Conservation (phyloP, 1,140 invertebrate species). For the Papilio machaon region DNA sequence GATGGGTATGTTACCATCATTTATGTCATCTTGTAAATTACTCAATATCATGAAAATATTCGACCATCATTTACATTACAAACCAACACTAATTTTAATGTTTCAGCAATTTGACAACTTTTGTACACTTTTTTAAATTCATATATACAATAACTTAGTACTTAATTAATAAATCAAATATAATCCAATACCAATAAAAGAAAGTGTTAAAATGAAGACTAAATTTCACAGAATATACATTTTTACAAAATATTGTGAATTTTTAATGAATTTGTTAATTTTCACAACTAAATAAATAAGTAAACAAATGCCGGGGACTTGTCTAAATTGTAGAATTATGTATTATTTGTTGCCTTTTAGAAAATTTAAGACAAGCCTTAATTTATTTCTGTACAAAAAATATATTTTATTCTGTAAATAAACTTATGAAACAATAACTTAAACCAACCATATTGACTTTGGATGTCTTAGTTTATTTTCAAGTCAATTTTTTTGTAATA, state of each 20-base stretch:
- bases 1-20: constrained; percentile 84
- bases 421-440: too few relatives aligned
- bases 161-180: neutral
- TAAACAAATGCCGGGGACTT: constrained; percentile 1
- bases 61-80: neutral
- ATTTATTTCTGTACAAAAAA: too few relatives aligned
- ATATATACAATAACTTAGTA: neutral
- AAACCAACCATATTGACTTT: too few relatives aligned
- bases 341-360: too few relatives aligned
- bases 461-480: too few relatives aligned
- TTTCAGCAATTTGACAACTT: neutral
- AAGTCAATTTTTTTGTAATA: too few relatives aligned
- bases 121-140: neutral
- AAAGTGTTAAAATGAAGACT: neutral
- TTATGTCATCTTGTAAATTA: constrained; percentile 28
- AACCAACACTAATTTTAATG: neutral
- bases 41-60: constrained; percentile 1
- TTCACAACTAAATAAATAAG: neutral
- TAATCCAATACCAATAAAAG: neutral
- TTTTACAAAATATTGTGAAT: neutral
- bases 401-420: too few relatives aligned
- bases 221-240: neutral
- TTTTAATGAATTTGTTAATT: neutral
- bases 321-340: neutral
- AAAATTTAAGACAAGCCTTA: too few relatives aligned